Conservation (phyloP, 2,797 vertebrate species). For the Parauchenoglanis punctatus region DNA sequence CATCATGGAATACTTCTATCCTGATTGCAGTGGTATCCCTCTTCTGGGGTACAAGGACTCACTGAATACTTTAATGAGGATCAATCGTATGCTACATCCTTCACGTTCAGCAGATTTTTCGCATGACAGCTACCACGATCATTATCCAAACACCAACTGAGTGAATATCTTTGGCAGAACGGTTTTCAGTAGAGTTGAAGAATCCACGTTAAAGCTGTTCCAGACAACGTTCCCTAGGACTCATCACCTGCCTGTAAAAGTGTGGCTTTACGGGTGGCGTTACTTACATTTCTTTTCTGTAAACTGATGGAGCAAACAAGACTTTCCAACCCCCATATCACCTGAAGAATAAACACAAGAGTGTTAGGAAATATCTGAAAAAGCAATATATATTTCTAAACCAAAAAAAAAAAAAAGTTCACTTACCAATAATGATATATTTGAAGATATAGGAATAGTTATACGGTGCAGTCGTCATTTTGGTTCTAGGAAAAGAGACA, state of each 20-base stretch:
- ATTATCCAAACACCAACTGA: not conserved
- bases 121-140: not conserved
- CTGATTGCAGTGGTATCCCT: not conserved
- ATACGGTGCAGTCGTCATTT: slow-evolving; percentile 97
- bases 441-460: slow-evolving; percentile 99
- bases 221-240: no score
- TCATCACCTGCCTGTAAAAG: not conserved
- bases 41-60: not conserved
- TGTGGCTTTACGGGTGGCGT: no score
- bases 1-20: not conserved
- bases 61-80: no score
- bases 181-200: not conserved
- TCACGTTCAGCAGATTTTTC: not conserved
- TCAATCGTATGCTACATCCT: not conserved
- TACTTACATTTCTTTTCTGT: slow-evolving; percentile 99
- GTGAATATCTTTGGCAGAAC: not conserved
- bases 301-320: slow-evolving; percentile 95
- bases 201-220: not conserved
- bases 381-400: not conserved
- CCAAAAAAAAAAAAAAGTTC: not conserved
- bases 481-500: slow-evolving; percentile 62
- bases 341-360: slow-evolving; percentile 71
- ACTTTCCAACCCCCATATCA: slow-evolving; percentile 98
- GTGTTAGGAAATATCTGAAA: not conserved
- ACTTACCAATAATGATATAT: slow-evolving; percentile 99